Base-by-base conservation (phyloP, 2,888 invertebrate genomes). In the Emmelina monodactyla region DNA sequence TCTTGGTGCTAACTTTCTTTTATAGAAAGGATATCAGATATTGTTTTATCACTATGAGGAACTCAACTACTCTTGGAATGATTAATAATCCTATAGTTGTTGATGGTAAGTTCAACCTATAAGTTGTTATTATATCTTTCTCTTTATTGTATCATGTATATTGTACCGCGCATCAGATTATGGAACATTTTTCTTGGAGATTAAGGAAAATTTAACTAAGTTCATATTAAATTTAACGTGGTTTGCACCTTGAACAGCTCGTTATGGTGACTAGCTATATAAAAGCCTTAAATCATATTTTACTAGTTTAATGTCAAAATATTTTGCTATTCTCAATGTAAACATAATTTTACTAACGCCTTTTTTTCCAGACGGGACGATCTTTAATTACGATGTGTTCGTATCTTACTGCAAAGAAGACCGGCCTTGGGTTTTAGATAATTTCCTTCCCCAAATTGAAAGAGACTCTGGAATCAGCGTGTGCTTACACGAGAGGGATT, bases 401-500 rank as follows among this genome's bases (percentile, higher is more conserved):
- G 84, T 89, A 1, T 87, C 87, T 1, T 88, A 88, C 45, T 85
- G 85, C 49, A 83, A 86, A 32, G 80, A 82, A 28, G 87, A 89
- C 48, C 62, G 85, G 0, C 58, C 68, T 0, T 88, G 88, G 87
- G 84, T 88, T 2, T 51, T 85, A 32, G 82, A 86, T 14, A 69
- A 85, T 7, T 63, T 88, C 1, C 54, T 88, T 10, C 85, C 87
- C 0, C 83, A 85, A 32, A 64, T 88, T 6, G 88, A 88, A 55
- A 63, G 59, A 0, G 70, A 82, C 3, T 78, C 75, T 34, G 80
- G 78, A 44, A 66, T 86, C 43, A 84, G 83, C 31, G 83, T 87
- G 0, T 89, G 88, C 47, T 62, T 89, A 3, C 88, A 89, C 43
- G 87, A 88, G 51, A 72, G 89, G 30, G 88, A 89, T 49, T 89